Percentiles rank a stretch among this genome's conserved stretches.
Conservation (phyloP, 2,113 vertebrate species). For the Elachura formosa region DNA sequence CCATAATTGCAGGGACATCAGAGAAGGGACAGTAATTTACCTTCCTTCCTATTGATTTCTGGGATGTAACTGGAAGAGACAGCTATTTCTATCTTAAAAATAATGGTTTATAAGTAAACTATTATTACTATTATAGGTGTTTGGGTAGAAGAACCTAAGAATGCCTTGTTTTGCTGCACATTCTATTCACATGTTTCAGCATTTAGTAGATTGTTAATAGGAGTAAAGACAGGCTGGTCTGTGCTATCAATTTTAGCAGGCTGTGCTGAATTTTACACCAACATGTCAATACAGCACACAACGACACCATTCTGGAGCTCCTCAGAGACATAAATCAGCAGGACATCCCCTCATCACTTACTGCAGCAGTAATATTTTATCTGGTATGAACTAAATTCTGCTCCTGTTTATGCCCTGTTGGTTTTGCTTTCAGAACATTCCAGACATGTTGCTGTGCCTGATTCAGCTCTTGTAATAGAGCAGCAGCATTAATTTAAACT, state of each 20-base stretch:
- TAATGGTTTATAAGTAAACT: background rate
- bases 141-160: background rate
- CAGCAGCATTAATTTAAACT: background rate
- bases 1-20: background rate
- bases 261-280: constrained; percentile 71
- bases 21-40: background rate
- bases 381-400: background rate
- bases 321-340: background rate
- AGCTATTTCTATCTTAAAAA: background rate
- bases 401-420: background rate
- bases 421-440: background rate
- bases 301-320: background rate
- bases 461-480: background rate
- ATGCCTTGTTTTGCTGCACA: background rate
- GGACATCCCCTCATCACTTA: background rate
- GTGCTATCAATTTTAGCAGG: background rate
- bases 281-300: constrained; percentile 12
- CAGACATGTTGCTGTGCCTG: rapidly evolving
- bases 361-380: background rate
- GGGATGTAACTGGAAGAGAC: background rate
- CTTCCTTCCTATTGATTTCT: constrained; percentile 28
- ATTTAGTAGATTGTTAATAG: background rate
- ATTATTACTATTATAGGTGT: background rate
- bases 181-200: background rate
- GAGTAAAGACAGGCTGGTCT: background rate